These are phyloP conservation scores for Barnardius zonarius DNA, from an alignment of 2,113 vertebrate species.

Conservation along the genomic window DNA sequence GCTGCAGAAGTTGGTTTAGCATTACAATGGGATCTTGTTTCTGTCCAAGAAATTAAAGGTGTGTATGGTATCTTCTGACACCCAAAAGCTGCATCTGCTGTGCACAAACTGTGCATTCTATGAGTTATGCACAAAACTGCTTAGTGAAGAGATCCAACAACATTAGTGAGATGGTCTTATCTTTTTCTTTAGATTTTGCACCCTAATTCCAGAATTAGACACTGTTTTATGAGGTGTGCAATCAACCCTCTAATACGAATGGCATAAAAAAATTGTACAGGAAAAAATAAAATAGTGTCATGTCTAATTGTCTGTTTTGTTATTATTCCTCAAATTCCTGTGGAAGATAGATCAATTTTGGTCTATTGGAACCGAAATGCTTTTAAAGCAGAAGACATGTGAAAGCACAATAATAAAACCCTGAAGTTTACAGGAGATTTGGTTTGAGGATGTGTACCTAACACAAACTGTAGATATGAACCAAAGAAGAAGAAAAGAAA, in stretches of 20 bases:
- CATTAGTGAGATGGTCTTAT: not conserved
- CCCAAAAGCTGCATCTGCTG: not conserved
- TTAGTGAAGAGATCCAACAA: not conserved
- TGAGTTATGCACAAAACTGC: not conserved
- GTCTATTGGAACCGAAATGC: not conserved
- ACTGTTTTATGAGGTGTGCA: not conserved
- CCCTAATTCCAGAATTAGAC: not conserved
- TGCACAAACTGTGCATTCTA: not conserved
- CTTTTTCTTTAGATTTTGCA: not conserved
- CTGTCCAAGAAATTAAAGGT: not conserved
- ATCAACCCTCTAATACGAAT: not conserved
- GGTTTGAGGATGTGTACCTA: not conserved
- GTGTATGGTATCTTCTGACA: not conserved
- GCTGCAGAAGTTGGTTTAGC: not conserved
- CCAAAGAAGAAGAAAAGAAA: not conserved
- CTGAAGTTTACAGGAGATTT: not conserved
- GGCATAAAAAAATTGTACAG: not conserved
- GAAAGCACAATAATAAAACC: not conserved
- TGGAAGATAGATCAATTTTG: not conserved
- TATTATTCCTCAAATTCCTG: not conserved
- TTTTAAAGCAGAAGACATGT: not conserved
- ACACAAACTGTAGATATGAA: not conserved
- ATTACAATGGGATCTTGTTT: not conserved
- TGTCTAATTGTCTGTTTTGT: not conserved
- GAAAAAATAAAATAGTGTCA: not conserved